Evolutionary conservation across 2,113 vertebrate genomes (phyloP).

Genomic region (Cyprichromis sp.): DNA sequence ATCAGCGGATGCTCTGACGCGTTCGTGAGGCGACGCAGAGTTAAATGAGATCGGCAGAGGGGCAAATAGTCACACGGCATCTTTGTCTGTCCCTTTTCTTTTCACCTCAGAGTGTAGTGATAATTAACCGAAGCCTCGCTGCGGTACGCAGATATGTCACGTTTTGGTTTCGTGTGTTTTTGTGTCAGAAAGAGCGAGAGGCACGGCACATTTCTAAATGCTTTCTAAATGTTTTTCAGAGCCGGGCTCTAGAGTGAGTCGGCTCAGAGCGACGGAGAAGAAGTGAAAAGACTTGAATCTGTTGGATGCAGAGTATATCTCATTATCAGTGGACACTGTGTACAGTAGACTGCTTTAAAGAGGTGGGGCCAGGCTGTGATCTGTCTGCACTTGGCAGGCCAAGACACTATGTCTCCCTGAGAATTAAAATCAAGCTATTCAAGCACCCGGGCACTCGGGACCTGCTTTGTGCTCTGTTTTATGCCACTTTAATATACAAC

Average conservation of each 20-base stretch:
- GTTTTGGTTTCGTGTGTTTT: not conserved
- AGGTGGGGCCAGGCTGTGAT: not conserved
- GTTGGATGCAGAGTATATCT: slow-evolving; percentile 22
- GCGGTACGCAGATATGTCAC: not conserved
- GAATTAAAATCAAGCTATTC: slow-evolving; percentile 40
- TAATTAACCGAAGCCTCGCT: slow-evolving; percentile 1
- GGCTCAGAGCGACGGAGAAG: slow-evolving; percentile 12
- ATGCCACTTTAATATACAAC: slow-evolving; percentile 45
- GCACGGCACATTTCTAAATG: slow-evolving; percentile 34
- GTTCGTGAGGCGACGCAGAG: not conserved
- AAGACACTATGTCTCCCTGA: slow-evolving; percentile 3
- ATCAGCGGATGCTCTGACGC: slow-evolving; percentile 10
- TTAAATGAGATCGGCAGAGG: slow-evolving; percentile 18
- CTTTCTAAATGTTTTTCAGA: not conserved
- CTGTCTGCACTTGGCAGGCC: slow-evolving; percentile 39
- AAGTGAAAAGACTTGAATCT: slow-evolving; percentile 20
- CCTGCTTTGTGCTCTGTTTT: slow-evolving; percentile 35
- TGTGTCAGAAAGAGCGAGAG: not conserved
- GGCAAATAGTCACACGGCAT: not conserved
- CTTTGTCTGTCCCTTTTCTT: not conserved
- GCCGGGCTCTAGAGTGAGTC: not conserved
- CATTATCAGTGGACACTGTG: slow-evolving; percentile 35
- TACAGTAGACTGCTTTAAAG: slow-evolving; percentile 43
- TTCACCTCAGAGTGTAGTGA: not conserved
- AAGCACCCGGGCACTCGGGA: slow-evolving; percentile 12